phyloP scores from a whole-genome alignment of 23 tunicate species.

The Corella eumyota region DNA sequence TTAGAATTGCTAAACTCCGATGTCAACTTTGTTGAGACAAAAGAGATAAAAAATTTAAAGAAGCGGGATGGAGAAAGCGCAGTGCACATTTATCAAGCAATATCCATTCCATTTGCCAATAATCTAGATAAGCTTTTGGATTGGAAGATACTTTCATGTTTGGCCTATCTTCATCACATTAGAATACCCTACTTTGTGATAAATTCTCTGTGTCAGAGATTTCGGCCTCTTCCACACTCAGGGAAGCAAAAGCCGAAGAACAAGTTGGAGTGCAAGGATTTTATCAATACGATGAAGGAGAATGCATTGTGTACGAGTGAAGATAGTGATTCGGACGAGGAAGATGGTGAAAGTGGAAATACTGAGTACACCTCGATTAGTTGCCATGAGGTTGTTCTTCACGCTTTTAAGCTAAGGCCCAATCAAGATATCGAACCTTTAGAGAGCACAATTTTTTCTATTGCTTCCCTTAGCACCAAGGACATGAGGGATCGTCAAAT shows the following conservation, averaged over 20 bases:
- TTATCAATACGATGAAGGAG: conserved; percentile 18
- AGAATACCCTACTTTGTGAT: conserved; percentile 30
- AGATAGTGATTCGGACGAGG: conserved; percentile 13
- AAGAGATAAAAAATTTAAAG: conserved; percentile 1
- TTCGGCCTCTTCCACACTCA: conserved; percentile 10
- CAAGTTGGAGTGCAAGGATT: conserved; percentile 14
- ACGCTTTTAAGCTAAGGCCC: conserved; percentile 21
- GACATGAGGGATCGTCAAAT: conserved; percentile 23
- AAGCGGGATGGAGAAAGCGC: conserved; percentile 18
- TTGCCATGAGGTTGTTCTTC: conserved; percentile 42
- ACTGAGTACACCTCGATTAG: conserved; percentile 1
- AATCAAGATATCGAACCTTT: conserved; percentile 5
- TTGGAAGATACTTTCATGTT: conserved; percentile 39
- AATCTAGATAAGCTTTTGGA: conserved; percentile 1
- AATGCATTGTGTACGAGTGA: conserved; percentile 14
- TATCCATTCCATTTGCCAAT: conserved; percentile 27
- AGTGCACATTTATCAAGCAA: conserved; percentile 40
- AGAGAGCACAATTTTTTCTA: conserved; percentile 9
- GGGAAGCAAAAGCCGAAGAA: conserved; percentile 4
- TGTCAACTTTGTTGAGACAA: conserved; percentile 2
- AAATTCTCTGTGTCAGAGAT: conserved; percentile 12
- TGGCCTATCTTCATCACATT: conserved; percentile 37
- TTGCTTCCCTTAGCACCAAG: conserved; percentile 27
- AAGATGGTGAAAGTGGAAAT: too few relatives aligned
- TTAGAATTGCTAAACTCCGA: conserved; percentile 14